Conservation (phyloP, 2,888 invertebrate species). For the Amiota minor region DNA sequence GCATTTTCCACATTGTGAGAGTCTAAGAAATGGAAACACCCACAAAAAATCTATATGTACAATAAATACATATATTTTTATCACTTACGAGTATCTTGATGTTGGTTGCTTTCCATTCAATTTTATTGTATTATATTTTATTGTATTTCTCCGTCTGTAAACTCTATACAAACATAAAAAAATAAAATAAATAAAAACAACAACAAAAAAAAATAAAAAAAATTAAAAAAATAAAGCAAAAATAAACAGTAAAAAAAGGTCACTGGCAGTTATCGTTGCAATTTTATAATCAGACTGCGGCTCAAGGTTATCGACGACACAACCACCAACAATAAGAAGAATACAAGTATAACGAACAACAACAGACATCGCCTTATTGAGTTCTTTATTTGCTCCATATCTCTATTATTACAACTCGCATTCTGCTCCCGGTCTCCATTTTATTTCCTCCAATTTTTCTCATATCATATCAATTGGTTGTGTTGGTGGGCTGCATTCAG, state of each 20-base stretch:
- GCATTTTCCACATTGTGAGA: neutral
- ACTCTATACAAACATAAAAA: neutral
- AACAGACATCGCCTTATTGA: too few relatives aligned
- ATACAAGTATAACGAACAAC: neutral
- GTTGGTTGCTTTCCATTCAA: too few relatives aligned
- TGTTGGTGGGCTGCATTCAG: too few relatives aligned
- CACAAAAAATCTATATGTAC: neutral
- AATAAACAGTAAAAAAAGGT: slow-evolving; percentile 44
- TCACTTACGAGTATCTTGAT: too few relatives aligned
- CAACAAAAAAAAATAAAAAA: neutral
- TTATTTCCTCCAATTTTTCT: neutral
- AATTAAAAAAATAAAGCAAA: neutral
- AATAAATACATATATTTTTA: neutral
- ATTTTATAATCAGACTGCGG: slow-evolving; percentile 69
- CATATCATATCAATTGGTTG: neutral
- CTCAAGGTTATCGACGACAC: slow-evolving; percentile 61
- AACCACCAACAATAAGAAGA: neutral
- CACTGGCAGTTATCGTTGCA: slow-evolving; percentile 70
- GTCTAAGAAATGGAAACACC: too few relatives aligned
- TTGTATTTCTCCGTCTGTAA: neutral
- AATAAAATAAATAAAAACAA: slow-evolving; percentile 11
- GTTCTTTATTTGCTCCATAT: neutral
- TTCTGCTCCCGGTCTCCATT: neutral
- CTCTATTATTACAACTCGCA: neutral
- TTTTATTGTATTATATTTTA: neutral